These are phyloP conservation scores for Drosophila anceps DNA, from an alignment of 2,888 invertebrate species.

Conservation along the genomic window DNA sequence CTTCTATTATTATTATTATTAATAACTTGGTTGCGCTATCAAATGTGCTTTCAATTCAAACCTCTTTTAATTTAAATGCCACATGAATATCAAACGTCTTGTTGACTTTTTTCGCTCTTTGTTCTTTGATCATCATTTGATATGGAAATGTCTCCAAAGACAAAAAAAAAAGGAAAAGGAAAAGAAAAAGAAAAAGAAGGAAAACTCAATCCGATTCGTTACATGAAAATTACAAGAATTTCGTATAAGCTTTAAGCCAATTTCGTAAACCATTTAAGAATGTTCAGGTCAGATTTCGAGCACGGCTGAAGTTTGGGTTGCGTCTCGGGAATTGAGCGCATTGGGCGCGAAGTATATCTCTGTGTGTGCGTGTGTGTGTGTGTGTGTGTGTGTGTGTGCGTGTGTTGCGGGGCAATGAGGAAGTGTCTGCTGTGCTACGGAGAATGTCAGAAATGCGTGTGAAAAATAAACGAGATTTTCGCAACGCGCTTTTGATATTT, in stretches of 20 bases:
- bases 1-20: not conserved
- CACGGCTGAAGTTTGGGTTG: conserved; percentile 41
- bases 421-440: conserved; percentile 40
- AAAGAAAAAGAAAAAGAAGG: not conserved
- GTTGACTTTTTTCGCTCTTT: not conserved
- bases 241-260: conserved; percentile 44
- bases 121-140: conserved; percentile 7
- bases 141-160: not conserved
- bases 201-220: not conserved
- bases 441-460: conserved; percentile 77
- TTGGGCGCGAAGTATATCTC: conserved; percentile 32
- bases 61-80: not conserved
- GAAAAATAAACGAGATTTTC: conserved; percentile 81
- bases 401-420: conserved; percentile 11
- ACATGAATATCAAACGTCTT: not conserved
- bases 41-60: not conserved
- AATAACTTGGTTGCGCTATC: not conserved
- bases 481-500: conserved; percentile 77
- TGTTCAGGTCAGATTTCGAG: conserved; percentile 28
- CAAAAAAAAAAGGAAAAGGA: too few relatives aligned
- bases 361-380: conserved; percentile 4
- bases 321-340: conserved; percentile 59
- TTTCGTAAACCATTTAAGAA: conserved; percentile 41
- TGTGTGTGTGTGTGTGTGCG: conserved; percentile 17
- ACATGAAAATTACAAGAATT: conserved; percentile 2